These are phyloP conservation scores for Melanocharis versteri DNA, from an alignment of 2,113 vertebrate species.

Conservation along the genomic window DNA sequence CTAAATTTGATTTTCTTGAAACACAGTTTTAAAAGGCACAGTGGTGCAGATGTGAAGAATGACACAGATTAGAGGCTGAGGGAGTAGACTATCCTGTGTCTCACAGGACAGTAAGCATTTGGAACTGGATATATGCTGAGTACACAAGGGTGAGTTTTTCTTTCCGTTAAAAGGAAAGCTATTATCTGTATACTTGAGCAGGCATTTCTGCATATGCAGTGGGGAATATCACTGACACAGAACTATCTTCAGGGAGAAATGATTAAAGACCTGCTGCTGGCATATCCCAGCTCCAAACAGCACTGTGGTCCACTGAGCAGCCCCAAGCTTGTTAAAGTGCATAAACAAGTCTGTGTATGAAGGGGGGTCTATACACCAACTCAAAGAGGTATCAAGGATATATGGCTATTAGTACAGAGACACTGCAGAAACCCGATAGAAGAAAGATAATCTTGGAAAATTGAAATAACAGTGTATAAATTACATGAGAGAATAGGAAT, in stretches of 20 bases:
- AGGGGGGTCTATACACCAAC: not conserved
- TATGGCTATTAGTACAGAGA: not conserved
- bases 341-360: not conserved
- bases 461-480: not conserved
- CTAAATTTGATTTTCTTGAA: not conserved
- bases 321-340: not conserved
- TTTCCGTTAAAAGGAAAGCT: not conserved
- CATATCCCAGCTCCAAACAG: not conserved
- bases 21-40: not conserved
- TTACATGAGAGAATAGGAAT: not conserved
- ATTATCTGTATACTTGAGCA: not conserved
- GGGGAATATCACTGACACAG: not conserved
- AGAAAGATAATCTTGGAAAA: not conserved
- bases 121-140: not conserved
- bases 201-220: not conserved
- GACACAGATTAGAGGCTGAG: not conserved
- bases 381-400: not conserved
- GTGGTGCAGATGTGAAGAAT: not conserved
- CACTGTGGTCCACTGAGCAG: not conserved
- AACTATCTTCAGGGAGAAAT: not conserved
- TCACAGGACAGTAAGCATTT: not conserved
- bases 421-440: not conserved
- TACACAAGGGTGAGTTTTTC: not conserved
- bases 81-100: not conserved
- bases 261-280: not conserved